Conservation (phyloP, 1,140 invertebrate genomes). For the Oryctes rhinoceros region DNA sequence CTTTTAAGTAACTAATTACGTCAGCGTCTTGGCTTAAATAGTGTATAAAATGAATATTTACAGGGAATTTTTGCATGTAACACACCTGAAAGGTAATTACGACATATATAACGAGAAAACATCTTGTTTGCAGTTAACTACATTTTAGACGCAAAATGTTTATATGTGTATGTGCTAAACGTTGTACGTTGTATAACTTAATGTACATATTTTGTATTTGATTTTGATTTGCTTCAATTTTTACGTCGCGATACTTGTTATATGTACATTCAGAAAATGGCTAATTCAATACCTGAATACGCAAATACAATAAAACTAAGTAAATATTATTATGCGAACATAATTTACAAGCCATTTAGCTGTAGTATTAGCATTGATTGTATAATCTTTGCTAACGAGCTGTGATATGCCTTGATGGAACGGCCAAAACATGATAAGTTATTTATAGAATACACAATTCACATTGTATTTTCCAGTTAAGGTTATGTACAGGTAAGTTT, state of each 20-base stretch:
- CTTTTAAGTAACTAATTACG: too few species aligned
- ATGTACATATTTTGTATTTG: not conserved
- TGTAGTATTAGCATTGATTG: not conserved
- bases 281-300: not conserved
- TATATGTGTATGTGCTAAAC: not conserved
- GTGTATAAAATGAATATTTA: too few species aligned
- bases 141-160: not conserved
- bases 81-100: not conserved
- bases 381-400: conserved; percentile 10
- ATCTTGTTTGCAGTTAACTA: not conserved
- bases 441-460: too few species aligned
- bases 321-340: not conserved
- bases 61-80: not conserved
- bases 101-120: not conserved
- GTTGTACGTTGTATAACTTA: too few species aligned
- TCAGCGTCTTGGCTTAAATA: too few species aligned
- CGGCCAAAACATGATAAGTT: not conserved
- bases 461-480: too few species aligned
- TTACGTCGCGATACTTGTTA: not conserved
- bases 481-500: too few species aligned
- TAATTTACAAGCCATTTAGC: conserved; percentile 10
- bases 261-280: not conserved
- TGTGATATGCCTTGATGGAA: not conserved
- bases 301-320: not conserved
- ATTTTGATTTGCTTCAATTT: not conserved